Conservation (phyloP, 2,113 vertebrate species). For the Rafetus swinhoei region DNA sequence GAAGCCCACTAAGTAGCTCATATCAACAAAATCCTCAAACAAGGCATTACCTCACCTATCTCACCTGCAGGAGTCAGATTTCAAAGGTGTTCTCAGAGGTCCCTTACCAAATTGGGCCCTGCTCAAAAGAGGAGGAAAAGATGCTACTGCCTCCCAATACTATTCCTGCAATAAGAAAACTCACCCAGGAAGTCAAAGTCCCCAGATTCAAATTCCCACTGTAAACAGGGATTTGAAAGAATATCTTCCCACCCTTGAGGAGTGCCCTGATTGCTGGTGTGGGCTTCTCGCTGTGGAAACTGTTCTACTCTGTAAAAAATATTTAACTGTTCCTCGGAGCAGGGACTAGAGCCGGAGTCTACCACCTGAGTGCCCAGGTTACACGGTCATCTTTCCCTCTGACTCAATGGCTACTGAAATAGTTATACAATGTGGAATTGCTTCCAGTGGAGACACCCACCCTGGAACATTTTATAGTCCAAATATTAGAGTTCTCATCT, state of each 20-base stretch:
- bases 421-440: background rate
- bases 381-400: background rate
- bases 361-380: background rate
- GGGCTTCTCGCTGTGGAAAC: too few species aligned
- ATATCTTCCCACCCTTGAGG: too few species aligned
- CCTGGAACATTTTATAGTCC: background rate
- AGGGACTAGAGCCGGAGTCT: background rate
- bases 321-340: too few species aligned
- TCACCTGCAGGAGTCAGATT: background rate
- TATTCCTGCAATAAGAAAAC: background rate
- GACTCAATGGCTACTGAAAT: background rate
- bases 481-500: background rate
- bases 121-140: background rate
- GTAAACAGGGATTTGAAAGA: background rate
- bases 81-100: background rate
- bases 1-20: background rate
- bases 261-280: background rate
- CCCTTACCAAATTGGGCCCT: background rate
- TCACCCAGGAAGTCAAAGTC: background rate
- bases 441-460: background rate
- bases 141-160: background rate
- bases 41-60: background rate
- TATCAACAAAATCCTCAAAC: background rate
- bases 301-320: too few species aligned
- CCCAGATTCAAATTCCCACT: too few species aligned